These are phyloP conservation scores for Hassar affinis DNA, from an alignment of 2,113 vertebrate species.

Conservation along the genomic window DNA sequence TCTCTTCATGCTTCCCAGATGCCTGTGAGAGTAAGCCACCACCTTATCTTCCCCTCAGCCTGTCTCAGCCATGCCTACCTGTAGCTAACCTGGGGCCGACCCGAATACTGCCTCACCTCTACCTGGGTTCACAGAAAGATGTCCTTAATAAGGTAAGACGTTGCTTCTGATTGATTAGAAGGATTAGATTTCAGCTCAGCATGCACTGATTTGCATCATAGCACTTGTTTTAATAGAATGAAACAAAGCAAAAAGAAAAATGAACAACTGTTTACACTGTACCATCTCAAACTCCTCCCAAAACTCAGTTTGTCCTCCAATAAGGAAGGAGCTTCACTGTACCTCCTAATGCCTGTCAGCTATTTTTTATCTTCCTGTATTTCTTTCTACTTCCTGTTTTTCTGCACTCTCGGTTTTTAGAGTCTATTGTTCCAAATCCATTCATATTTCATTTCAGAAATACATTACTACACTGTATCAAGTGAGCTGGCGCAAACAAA, in stretches of 20 bases:
- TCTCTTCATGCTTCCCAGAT: conserved; percentile 93
- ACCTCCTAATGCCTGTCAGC: not conserved
- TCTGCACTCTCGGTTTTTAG: not conserved
- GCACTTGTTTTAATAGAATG: not conserved
- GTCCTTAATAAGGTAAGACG: conserved; percentile 89
- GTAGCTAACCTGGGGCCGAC: conserved; percentile 91
- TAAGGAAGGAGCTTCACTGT: not conserved
- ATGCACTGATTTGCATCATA: not conserved
- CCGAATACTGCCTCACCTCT: conserved; percentile 94
- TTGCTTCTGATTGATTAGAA: not conserved
- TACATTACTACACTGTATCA: not conserved
- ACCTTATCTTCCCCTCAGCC: conserved; percentile 86
- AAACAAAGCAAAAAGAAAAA: not conserved
- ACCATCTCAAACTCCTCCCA: not conserved
- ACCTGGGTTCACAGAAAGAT: conserved; percentile 95
- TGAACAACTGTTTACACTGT: not conserved
- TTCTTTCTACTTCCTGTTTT: not conserved
- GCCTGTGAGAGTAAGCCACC: conserved; percentile 91
- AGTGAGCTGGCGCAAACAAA: not conserved
- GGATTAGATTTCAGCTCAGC: not conserved
- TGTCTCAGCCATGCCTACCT: conserved; percentile 92
- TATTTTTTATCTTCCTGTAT: not conserved
- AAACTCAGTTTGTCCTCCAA: not conserved
- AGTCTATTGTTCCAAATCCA: not conserved
- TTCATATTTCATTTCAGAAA: not conserved